phyloP scores from a whole-genome alignment of 2,113 vertebrate species.

The Percina caprodes region DNA sequence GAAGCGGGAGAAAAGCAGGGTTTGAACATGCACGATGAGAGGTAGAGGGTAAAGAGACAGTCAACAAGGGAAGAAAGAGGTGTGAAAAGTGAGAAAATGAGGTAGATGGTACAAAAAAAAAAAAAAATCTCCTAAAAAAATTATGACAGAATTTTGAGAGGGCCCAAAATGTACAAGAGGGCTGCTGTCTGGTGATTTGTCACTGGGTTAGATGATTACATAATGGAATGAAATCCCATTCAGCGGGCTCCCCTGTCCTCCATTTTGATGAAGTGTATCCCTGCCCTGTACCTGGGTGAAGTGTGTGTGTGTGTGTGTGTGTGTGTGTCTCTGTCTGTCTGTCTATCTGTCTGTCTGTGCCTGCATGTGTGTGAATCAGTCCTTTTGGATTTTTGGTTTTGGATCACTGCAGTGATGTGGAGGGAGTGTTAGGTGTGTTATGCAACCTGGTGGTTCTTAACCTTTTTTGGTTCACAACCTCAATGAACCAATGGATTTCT shows the following conservation, averaged over 20 bases:
- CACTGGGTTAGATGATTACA: slow-evolving; percentile 57
- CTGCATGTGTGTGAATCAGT: not conserved
- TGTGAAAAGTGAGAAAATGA: not conserved
- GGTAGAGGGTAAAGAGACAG: slow-evolving; percentile 6
- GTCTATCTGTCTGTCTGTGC: not conserved
- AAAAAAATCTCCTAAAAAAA: not conserved
- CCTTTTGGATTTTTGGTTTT: slow-evolving; percentile 5
- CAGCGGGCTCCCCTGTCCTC: slow-evolving; percentile 41
- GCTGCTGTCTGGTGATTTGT: slow-evolving; percentile 45
- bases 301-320: slow-evolving; percentile 13
- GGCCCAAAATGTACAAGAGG: slow-evolving; percentile 30
- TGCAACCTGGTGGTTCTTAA: slow-evolving; percentile 44
- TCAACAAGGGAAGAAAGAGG: not conserved
- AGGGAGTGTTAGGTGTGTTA: slow-evolving; percentile 38
- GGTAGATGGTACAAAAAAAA: not conserved
- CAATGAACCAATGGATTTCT: not conserved
- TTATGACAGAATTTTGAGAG: not conserved
- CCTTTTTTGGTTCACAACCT: slow-evolving; percentile 31
- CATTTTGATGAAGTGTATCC: slow-evolving; percentile 61
- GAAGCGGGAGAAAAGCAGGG: not conserved
- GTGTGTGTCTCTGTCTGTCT: not conserved
- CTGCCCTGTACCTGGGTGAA: slow-evolving; percentile 47
- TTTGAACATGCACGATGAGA: not conserved
- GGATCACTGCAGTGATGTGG: slow-evolving; percentile 31
- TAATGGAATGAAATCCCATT: slow-evolving; percentile 52